Base-by-base conservation (phyloP, 2,888 invertebrate genomes). In the Polyommatus icarus region DNA sequence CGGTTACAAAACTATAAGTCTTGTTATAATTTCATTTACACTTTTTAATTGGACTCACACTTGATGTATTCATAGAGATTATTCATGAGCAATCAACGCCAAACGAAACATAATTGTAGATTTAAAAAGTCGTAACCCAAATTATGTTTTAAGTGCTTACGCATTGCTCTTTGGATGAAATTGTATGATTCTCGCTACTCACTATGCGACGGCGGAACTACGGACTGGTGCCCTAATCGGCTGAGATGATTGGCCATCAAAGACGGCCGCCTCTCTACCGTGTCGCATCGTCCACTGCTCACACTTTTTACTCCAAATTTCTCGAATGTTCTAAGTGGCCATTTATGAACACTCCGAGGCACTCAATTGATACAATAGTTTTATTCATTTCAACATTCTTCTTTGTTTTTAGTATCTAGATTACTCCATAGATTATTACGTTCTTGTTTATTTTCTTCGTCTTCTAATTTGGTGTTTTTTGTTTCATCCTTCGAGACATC, bases 1-100 rank as follows among this genome's bases (percentile, higher is more conserved):
- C 78, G 59, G 71, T 57, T 32, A 72, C 77, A 57, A 46, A 50
- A 46, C 67, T 67, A 67, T 50, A 50, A 20, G 73, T 54, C 75
- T 75, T 75, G 75, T 75, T 75, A 75, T 73, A 46, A 73, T 75
- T 54, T 54, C 54, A 50, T 75, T 75, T 75, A 75, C 75, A 75
- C 75, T 50, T 54, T 73, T 75, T 75, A 75, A 75, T 75, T 75
- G 75, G 75, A n/a, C 54, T 24, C 50, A 50, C 20, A 75, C 18
- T 75, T 75, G 75, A 75, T 54, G 5, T 24, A 72, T 72, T 72
- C 40, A 72, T 40, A 75, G 50, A 75, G 18, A 75, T 75, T 50
- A 75, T 75, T 73, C 73, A 73, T 73, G 40, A 73, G 75, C 75
- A 54, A 20, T 75, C 50, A 75, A 75, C 75, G 24, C 54, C 54